Percentiles rank a stretch among this genome's conserved stretches.
Conservation (phyloP, 1,140 invertebrate species). For the Aphelinus atriplicis region DNA sequence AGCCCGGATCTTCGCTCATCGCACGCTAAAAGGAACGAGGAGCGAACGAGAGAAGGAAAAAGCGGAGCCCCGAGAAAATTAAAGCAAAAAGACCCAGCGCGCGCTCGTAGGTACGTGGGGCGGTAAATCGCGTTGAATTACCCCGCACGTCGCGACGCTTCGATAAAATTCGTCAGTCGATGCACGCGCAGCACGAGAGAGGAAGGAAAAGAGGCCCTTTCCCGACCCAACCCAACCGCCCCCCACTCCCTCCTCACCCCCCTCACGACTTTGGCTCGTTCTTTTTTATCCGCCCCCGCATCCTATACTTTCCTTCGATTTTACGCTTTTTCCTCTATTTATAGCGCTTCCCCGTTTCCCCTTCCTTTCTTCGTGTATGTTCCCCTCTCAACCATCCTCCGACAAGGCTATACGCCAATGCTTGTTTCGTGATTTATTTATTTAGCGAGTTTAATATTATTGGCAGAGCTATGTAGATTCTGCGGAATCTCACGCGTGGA, state of each 20-base stretch:
- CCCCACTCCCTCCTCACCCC: background rate
- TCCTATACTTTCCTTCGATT: slow-evolving; percentile 14
- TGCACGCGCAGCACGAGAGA: background rate
- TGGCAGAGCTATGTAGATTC: no score
- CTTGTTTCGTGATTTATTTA: no score
- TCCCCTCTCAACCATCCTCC: no score
- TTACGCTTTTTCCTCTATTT: slow-evolving; percentile 4
- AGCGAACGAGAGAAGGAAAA: background rate
- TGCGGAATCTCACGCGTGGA: no score
- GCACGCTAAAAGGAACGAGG: background rate
- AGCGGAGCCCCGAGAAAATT: slow-evolving; percentile 3
- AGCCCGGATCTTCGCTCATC: slow-evolving; percentile 42
- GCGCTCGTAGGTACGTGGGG: background rate
- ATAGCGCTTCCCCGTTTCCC: background rate
- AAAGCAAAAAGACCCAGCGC: slow-evolving; percentile 1
- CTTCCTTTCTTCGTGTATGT: background rate
- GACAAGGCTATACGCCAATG: no score
- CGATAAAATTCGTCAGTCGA: slow-evolving; percentile 33
- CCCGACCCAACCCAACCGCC: background rate
- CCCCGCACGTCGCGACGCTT: slow-evolving; percentile 9
- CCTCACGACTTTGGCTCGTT: background rate
- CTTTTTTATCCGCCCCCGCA: background rate
- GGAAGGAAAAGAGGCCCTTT: slow-evolving; percentile 8
- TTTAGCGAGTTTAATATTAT: no score
- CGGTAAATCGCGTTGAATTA: slow-evolving; percentile 33